Evolutionary conservation across 1,140 invertebrate genomes (phyloP).

Genomic region (Drosophila nigromelanica): DNA sequence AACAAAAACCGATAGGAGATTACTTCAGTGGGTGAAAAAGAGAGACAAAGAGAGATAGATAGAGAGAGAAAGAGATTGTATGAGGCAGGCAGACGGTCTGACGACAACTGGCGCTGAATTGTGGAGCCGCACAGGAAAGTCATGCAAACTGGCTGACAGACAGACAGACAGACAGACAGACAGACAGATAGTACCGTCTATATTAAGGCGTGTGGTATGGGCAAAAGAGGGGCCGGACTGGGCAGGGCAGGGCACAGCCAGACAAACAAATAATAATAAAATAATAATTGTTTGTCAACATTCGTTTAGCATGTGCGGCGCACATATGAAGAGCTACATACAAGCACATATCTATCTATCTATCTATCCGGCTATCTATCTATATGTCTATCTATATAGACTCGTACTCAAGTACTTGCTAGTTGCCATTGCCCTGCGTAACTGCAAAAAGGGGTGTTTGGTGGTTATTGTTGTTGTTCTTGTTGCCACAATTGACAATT

Average conservation of each 20-base stretch:
- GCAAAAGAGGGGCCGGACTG: slow-evolving; percentile 18
- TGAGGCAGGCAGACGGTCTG: slow-evolving; percentile 61
- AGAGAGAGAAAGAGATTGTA: slow-evolving; percentile 2
- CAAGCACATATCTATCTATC: slow-evolving; percentile 22
- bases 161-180: slow-evolving; percentile 42
- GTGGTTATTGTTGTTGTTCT: slow-evolving; percentile 11
- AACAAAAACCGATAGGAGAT: slow-evolving; percentile 38
- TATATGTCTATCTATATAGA: background rate
- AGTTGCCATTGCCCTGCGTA: slow-evolving; percentile 4
- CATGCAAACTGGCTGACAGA: slow-evolving; percentile 52
- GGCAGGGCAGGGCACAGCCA: slow-evolving; percentile 45
- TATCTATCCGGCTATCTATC: background rate
- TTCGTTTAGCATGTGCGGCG: slow-evolving; percentile 77
- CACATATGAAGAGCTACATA: slow-evolving; percentile 13
- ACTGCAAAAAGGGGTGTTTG: slow-evolving; percentile 66
- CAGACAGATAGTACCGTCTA: slow-evolving; percentile 40
- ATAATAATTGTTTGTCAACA: slow-evolving; percentile 83
- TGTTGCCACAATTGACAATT: slow-evolving; percentile 75
- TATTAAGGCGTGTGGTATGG: slow-evolving; percentile 1
- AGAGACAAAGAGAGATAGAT: background rate
- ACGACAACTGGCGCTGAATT: slow-evolving; percentile 70
- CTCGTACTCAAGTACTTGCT: slow-evolving; percentile 21
- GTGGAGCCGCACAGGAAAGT: slow-evolving; percentile 39
- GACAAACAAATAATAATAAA: slow-evolving; percentile 82
- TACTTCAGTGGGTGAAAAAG: slow-evolving; percentile 1